Base-by-base conservation (phyloP, 2,113 vertebrate genomes). In the Gadus chalcogrammus region DNA sequence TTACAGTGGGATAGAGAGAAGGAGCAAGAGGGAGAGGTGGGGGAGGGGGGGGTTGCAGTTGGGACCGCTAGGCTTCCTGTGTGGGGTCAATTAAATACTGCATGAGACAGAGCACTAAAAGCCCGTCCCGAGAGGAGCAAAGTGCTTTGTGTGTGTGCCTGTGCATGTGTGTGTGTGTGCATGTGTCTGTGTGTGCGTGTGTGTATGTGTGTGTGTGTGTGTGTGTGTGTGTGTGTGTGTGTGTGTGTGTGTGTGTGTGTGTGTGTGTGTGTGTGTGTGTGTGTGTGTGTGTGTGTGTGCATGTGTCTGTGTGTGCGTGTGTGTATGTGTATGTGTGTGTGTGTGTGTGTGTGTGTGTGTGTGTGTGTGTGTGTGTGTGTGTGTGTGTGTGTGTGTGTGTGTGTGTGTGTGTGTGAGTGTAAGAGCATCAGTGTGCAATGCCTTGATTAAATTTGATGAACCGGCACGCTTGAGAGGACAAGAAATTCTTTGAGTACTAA, bases 81-180 rank as follows among this genome's bases (percentile, higher is more conserved):
- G 88, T 85, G 85, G 88, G 90, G 89, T 91, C 89, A 92, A 91
- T 92, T 92, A 92, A 93, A 93, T 93, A 93, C 91, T 93, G 91
- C 90, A 92, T 93, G 91, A 93, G 91, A 89, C 88, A 89, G 89
- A 90, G 90, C 91, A 91, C 92, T 93, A 92, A 93, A 92, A 92
- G 92, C 92, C 87, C 86, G 85, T 90, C 90, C 90, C 81, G 70
- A 71, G 86, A 90, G 90, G 82, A 88, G 85, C 48, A 28, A 81
- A 92, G 90, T 90, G 90, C 88, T 89, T 79, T 89, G 85, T 90
- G 81, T 74, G 61, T 82, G 69, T 56, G 72, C 64, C 27, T 38
- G 73, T 66, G 70, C 71, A 61, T 72, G 67, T 68, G 61, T 76
- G n/a, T n/a, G n/a, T n/a, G n/a, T 65, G 71, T 67, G 79, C 58